These are phyloP conservation scores for Anoplolepis gracilipes DNA, from an alignment of 1,140 invertebrate genomes.

Conservation along the genomic window DNA sequence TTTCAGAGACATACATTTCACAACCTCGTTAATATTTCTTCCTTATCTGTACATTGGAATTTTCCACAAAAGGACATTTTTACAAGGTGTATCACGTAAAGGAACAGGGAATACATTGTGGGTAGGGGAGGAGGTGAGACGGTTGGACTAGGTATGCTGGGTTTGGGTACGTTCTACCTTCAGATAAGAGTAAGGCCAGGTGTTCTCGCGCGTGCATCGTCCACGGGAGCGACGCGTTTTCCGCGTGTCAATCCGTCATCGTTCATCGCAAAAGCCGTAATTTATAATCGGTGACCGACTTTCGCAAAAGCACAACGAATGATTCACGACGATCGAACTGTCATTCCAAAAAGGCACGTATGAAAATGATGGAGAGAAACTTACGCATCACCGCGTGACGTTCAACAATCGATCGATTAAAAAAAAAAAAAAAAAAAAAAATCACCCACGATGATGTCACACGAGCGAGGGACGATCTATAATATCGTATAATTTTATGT, in stretches of 20 bases:
- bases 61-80: not conserved
- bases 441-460: not conserved
- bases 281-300: slow-evolving; percentile 24
- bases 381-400: not conserved
- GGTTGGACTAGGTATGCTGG: slow-evolving; percentile 31
- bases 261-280: slow-evolving; percentile 5
- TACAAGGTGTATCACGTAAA: not conserved
- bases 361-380: not conserved
- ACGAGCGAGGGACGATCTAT: too few relatives aligned
- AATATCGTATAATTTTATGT: too few relatives aligned
- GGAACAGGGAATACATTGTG: slow-evolving; percentile 62
- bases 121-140: not conserved
- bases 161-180: slow-evolving; percentile 31
- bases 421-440: slow-evolving; percentile 2
- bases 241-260: not conserved
- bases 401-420: not conserved
- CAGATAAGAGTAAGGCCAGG: slow-evolving; percentile 65
- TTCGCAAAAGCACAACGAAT: not conserved
- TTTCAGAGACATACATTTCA: not conserved
- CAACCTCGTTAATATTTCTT: not conserved
- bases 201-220: slow-evolving; percentile 42
- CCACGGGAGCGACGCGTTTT: not conserved
- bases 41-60: not conserved
- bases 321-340: slow-evolving; percentile 18
- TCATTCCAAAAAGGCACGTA: slow-evolving; percentile 14